phyloP scores from a whole-genome alignment of 2,113 vertebrate species.

The Microtus ochrogaster region DNA sequence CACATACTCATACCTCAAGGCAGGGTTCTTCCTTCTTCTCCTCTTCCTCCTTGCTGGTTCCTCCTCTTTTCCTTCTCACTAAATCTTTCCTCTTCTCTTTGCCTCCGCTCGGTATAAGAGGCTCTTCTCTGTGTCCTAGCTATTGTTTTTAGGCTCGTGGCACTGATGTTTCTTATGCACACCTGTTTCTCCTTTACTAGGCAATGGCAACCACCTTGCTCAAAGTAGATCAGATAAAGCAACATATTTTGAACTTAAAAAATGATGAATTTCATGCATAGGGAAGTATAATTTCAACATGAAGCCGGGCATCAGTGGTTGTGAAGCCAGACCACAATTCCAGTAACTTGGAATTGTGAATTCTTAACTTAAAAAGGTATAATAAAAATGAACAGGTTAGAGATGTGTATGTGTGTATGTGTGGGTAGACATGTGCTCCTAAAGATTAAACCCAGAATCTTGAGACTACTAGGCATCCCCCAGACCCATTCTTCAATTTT shows the following conservation, averaged over 20 bases:
- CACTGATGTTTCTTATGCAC: slow-evolving; percentile 68
- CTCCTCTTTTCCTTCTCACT: not conserved
- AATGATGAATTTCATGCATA: not conserved
- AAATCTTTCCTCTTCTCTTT: slow-evolving; percentile 32
- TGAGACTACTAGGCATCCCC: not conserved
- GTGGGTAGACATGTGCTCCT: no score
- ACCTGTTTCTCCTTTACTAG: slow-evolving; percentile 66
- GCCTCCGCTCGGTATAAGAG: slow-evolving; percentile 1
- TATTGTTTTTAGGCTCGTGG: slow-evolving; percentile 59
- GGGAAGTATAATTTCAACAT: slow-evolving; percentile 41
- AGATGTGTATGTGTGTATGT: no score
- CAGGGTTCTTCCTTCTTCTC: not conserved
- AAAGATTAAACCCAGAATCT: not conserved
- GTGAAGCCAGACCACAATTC: not conserved
- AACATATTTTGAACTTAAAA: slow-evolving; percentile 69
- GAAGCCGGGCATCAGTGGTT: slow-evolving; percentile 52
- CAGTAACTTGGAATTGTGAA: not conserved
- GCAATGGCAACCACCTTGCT: slow-evolving; percentile 69
- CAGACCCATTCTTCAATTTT: slow-evolving; percentile 4
- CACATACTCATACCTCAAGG: not conserved
- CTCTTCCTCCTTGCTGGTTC: no score
- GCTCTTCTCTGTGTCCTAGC: slow-evolving; percentile 24
- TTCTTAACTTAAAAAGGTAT: not conserved
- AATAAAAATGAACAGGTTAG: not conserved
- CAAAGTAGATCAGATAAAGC: slow-evolving; percentile 54